Percentiles rank a stretch among this genome's conserved stretches.
These are phyloP conservation scores for Ypsolopha scabrella DNA, from an alignment of 2,888 invertebrate species.

Conservation along the genomic window DNA sequence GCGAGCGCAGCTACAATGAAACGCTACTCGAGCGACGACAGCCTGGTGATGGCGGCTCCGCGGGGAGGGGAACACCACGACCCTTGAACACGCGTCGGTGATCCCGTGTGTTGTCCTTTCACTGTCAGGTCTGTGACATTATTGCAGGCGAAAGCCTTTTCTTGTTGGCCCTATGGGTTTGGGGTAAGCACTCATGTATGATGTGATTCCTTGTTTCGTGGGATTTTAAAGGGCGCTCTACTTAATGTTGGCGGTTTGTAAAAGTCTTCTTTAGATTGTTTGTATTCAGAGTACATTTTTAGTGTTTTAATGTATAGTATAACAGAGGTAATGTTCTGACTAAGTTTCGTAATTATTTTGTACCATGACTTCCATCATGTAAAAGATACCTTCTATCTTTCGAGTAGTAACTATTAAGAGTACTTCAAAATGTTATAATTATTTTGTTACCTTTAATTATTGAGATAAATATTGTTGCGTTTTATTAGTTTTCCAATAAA, in stretches of 20 bases:
- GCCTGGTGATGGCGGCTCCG: conserved; percentile 50
- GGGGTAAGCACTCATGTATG: not conserved
- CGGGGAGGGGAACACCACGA: conserved; percentile 19
- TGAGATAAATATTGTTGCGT: no score
- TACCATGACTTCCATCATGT: not conserved
- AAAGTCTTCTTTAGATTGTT: no score
- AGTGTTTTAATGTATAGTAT: not conserved
- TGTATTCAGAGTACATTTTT: not conserved
- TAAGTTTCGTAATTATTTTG: not conserved
- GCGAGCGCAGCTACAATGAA: conserved; percentile 49
- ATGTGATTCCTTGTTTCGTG: not conserved
- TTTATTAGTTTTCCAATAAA: no score
- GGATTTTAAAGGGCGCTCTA: not conserved
- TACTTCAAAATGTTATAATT: no score
- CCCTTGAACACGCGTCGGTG: conserved; percentile 25
- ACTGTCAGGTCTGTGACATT: conserved; percentile 3
- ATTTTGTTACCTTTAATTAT: no score
- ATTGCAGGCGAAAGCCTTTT: not conserved
- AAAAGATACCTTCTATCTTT: no score
- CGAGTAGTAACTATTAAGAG: no score
- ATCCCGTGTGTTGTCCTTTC: no score
- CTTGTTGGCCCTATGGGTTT: not conserved
- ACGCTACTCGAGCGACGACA: conserved; percentile 63
- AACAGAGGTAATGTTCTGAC: no score
- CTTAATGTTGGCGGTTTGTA: not conserved